Evolutionary conservation across 2,113 vertebrate genomes (phyloP).

Genomic region (Aleadryas rufinucha): DNA sequence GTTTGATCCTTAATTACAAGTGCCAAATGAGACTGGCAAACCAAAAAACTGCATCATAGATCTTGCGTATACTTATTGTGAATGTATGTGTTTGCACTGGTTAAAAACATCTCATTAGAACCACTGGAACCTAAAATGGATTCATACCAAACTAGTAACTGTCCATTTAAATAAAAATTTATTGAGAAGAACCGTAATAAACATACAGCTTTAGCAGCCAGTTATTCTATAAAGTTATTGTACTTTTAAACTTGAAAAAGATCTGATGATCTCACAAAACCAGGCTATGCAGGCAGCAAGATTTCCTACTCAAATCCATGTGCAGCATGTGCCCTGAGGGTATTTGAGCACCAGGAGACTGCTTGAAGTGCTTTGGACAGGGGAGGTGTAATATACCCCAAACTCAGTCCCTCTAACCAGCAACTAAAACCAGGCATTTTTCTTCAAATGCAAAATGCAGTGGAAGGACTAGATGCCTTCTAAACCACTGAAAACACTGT

Average conservation of each 20-base stretch:
- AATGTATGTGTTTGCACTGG: not conserved
- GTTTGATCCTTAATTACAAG: not conserved
- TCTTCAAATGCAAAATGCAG: not conserved
- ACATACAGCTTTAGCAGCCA: not conserved
- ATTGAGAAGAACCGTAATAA: not conserved
- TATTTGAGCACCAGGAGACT: not conserved
- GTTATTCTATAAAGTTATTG: not conserved
- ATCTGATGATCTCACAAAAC: not conserved
- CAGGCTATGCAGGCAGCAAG: not conserved
- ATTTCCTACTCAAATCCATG: not conserved
- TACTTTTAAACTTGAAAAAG: not conserved
- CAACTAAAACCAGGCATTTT: not conserved
- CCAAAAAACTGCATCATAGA: not conserved
- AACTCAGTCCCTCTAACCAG: not conserved
- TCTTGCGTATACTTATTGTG: not conserved
- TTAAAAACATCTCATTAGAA: not conserved
- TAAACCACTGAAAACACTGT: not conserved
- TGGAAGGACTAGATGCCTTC: not conserved
- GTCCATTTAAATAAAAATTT: not conserved
- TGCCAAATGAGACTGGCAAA: not conserved
- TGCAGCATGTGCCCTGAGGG: not conserved
- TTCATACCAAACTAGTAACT: not conserved
- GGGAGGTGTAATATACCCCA: not conserved
- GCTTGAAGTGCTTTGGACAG: not conserved
- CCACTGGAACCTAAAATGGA: not conserved